phyloP scores from a whole-genome alignment of 2,797 vertebrate genomes.

The Taeniopygia guttata region DNA sequence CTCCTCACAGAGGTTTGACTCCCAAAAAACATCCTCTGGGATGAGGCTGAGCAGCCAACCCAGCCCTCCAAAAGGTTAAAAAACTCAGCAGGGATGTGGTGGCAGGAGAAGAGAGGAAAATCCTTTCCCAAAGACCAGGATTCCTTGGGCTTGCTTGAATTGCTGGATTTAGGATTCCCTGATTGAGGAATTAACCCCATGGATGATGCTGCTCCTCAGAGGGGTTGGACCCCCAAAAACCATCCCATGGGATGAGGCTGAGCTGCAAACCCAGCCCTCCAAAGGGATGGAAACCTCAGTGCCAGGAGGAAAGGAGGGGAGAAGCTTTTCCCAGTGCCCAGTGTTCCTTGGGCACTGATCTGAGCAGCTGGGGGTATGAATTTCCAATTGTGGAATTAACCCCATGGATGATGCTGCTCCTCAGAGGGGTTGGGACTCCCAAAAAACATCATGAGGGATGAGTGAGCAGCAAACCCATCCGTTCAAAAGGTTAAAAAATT shows the following conservation, averaged over 20 bases:
- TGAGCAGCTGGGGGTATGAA: not conserved
- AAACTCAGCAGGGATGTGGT: not conserved
- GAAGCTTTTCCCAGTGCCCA: too few relatives aligned
- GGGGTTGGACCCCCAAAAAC: not conserved
- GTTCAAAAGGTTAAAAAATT: too few relatives aligned
- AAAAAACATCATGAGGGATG: rapidly evolving
- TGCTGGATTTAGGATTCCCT: too few relatives aligned
- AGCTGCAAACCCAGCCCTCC: not conserved
- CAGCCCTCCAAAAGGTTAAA: not conserved
- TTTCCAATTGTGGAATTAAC: not conserved
- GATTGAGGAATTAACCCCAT: too few relatives aligned
- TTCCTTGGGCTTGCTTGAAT: not conserved
- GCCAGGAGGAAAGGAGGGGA: not conserved
- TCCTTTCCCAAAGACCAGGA: not conserved
- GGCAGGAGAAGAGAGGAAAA: not conserved
- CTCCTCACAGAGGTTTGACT: too few relatives aligned
- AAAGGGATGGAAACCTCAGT: not conserved
- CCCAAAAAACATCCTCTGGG: too few relatives aligned
- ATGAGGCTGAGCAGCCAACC: not conserved
- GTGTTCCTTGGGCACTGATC: not conserved
- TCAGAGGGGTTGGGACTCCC: rapidly evolving
- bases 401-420: not conserved
- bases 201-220: not conserved
- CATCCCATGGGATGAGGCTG: not conserved
- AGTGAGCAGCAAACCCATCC: not conserved